Base-by-base conservation (phyloP, 2,797 vertebrate species). In the Enteromius treurensis region DNA sequence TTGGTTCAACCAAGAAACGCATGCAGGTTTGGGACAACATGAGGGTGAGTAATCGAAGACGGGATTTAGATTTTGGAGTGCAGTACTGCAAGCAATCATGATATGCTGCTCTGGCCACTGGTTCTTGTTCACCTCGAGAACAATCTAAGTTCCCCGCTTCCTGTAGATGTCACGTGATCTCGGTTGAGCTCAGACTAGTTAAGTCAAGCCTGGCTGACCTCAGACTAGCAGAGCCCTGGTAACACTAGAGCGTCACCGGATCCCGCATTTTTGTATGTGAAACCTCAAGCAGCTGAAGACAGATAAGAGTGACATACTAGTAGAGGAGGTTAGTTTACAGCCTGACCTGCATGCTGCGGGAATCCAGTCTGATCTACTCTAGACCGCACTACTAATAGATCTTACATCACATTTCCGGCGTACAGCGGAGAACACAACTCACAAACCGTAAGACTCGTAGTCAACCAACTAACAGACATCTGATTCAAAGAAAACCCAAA, bases 211-310 rank as follows among this genome's bases (percentile, higher is more conserved):
- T 8, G 14, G 8, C 21, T 45, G 49, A 80, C 74, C 19, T 67
- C 65, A 81, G 45, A 82, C 71, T 82, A 76, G 34, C 74, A 74
- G 62, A 74, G 26, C n/a, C 17, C 49, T 11, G 1, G 85, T 79
- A 86, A 83, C 15, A 29, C 49, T 47, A 80, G 76, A 78, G 34
- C 0, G 70, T 62, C 69, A 86, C 55, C 13, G 45, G 77, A 86
- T 64, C 76, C 68, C 19, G 75, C 19, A 32, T 60, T 60, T 85
- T 62, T 80, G 77, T 84, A 69, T 49, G 64, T 70, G 78, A 79
- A 86, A 76, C 76, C 55, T 60, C 77, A 83, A 40, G 29, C 60
- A 82, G 69, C n/a, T 70, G 69, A 86, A 42, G 67, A 45, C n/a
- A 32, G 85, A 79, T 79, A 82, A 64, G 65, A 11, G 76, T 71